Evolutionary conservation across 1,140 invertebrate species (phyloP), one percentile per base, ranked within the genome.

Genomic region (Drosophila suzukii): DNA sequence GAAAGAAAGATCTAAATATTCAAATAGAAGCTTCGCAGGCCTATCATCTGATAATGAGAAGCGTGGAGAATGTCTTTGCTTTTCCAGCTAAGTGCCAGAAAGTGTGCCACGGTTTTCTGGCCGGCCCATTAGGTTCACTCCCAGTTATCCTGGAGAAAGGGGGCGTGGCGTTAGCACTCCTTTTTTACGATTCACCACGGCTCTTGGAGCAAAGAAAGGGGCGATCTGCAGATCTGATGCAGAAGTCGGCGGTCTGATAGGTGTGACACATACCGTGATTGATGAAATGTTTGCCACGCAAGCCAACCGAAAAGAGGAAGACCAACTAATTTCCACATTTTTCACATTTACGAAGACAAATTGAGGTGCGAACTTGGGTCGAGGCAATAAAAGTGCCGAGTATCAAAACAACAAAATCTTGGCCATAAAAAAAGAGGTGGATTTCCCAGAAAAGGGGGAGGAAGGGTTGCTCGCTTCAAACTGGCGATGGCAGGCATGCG

Each of bases 301-400:
- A 50, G 36, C 58, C 63, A 56, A 34, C 38, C 44, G 49, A 77
- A 50, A 58, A 39, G 39, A 44, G 61, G 41, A 54, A 44, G 46
- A 36, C 72, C 74, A 91, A 81, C 90, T 91, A 91, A 91, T 91
- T 91, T 91, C 90, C 90, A 91, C 90, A 91, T 90, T 91, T 91
- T 91, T 91, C 90, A 88, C 90, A 91, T 91, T 91, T 91, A 78
- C 90, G 86, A 91, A 91, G 90, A 91, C 90, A 91, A 91, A 91
- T 91, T 91, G 90, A 91, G 90, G 90, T 91, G 90, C 90, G 86
- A 91, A 91, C 90, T 91, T 90, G 83, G 90, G 90, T 91, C 90
- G 82, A 91, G 90, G 86, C 85, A 91, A 91, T 91, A 91, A 91
- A 91, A 91, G 60, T 89, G 76, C 55, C 75, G 78, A 88, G 81